phyloP scores from a whole-genome alignment of 37 sponge, comb jelly and placozoan genomes.

The Beroe ovata region DNA sequence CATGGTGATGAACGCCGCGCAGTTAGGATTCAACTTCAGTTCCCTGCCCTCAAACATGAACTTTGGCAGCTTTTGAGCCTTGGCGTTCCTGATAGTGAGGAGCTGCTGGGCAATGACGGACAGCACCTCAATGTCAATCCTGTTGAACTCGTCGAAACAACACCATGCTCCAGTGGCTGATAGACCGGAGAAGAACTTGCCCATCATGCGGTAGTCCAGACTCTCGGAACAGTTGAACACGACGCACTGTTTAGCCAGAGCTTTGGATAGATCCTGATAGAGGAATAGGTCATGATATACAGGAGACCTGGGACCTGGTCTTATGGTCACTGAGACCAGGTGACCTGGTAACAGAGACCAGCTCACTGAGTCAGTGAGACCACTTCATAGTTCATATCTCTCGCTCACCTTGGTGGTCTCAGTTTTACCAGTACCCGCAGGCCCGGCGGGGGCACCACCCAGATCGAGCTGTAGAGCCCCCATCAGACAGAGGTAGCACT shows the following conservation, averaged over 20 bases:
- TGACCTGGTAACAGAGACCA: too few species aligned
- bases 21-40: slow-evolving; percentile 88
- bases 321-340: too few species aligned
- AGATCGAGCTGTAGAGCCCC: slow-evolving; percentile 96
- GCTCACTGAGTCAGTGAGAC: too few species aligned
- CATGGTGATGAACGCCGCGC: slow-evolving; percentile 98
- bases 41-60: slow-evolving; percentile 98
- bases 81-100: slow-evolving; percentile 93
- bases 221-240: slow-evolving; percentile 99
- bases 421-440: slow-evolving; percentile 98
- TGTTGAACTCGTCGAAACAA: slow-evolving; percentile 99
- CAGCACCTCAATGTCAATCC: slow-evolving; percentile 98
- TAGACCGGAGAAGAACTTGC: slow-evolving; percentile 98
- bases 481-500: slow-evolving; percentile 98
- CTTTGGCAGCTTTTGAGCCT: slow-evolving; percentile 77
- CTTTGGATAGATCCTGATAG: slow-evolving; percentile 85
- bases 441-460: slow-evolving; percentile 98
- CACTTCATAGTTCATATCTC: too few species aligned
- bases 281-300: too few species aligned
- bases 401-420: slow-evolving; percentile 89
- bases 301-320: too few species aligned
- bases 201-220: slow-evolving; percentile 98
- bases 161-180: slow-evolving; percentile 99
- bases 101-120: slow-evolving; percentile 99
- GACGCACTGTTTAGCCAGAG: slow-evolving; percentile 97